phyloP scores from a whole-genome alignment of 2,797 vertebrate genomes.

The Enteromius fasciolatus region DNA sequence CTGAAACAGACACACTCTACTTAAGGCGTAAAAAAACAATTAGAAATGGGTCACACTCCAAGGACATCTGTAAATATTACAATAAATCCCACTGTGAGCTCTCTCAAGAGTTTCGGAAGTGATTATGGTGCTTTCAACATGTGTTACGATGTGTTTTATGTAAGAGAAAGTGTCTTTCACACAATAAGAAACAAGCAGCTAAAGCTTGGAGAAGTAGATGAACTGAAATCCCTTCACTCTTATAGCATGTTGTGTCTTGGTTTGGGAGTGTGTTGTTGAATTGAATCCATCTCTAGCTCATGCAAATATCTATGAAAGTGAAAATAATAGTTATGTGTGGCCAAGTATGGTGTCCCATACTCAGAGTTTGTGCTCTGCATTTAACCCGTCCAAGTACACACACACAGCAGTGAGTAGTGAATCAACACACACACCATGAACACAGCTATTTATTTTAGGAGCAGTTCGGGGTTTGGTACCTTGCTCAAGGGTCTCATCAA shows the following conservation, averaged over 20 bases:
- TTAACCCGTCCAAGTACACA: neutral
- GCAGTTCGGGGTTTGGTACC: neutral
- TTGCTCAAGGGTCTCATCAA: neutral
- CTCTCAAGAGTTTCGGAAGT: neutral
- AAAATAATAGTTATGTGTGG: too few relatives aligned
- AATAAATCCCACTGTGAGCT: neutral
- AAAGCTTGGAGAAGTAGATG: neutral
- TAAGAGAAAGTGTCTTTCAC: neutral
- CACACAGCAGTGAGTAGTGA: neutral
- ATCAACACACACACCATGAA: neutral
- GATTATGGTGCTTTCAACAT: conserved; percentile 11
- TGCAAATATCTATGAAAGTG: conserved; percentile 11
- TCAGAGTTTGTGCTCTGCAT: neutral
- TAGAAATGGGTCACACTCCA: conserved; percentile 1
- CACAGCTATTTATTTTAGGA: neutral
- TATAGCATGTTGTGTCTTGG: neutral
- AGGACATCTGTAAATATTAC: conserved; percentile 30
- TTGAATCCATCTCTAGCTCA: conserved; percentile 21
- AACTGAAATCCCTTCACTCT: conserved; percentile 2
- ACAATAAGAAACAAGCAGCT: neutral
- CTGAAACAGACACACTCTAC: conserved; percentile 75
- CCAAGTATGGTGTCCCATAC: too few relatives aligned
- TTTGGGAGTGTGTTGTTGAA: conserved; percentile 10
- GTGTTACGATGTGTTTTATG: neutral
- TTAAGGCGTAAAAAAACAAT: conserved; percentile 25